Conservation (phyloP, 2,797 vertebrate genomes). For the Leucoraja ocellata region DNA sequence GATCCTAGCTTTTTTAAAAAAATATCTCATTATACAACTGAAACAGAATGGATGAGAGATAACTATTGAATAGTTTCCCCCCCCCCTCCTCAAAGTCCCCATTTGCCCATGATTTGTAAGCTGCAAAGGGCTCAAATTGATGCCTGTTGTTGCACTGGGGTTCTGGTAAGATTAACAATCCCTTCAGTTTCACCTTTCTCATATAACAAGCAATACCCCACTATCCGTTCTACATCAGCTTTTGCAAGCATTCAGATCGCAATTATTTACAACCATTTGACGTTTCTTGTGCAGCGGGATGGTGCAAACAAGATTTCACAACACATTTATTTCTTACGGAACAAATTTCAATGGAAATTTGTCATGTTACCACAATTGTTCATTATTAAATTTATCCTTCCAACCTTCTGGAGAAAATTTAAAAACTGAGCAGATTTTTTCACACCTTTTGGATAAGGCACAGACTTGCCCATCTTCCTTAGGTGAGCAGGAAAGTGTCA, state of each 20-base stretch:
- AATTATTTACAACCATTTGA: neutral
- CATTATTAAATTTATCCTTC: neutral
- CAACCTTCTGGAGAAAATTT: neutral
- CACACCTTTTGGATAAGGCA: neutral
- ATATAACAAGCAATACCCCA: neutral
- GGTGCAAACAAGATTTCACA: neutral
- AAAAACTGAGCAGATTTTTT: neutral
- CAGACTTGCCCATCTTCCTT: no score
- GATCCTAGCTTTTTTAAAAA: no score
- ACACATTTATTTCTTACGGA: neutral
- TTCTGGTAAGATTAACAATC: neutral
- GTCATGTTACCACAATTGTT: neutral
- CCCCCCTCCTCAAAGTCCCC: neutral
- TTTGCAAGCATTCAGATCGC: neutral
- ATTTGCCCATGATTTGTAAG: neutral
- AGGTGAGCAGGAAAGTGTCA: no score
- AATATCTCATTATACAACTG: no score
- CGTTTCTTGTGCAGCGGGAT: neutral
- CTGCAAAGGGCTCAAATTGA: neutral
- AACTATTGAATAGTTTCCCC: no score
- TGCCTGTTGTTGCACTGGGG: neutral
- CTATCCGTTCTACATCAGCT: neutral
- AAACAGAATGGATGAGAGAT: no score
- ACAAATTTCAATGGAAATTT: neutral
- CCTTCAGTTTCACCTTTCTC: neutral